These are phyloP conservation scores for Xenentodon cancila DNA, from an alignment of 2,797 vertebrate genomes.

Conservation along the genomic window DNA sequence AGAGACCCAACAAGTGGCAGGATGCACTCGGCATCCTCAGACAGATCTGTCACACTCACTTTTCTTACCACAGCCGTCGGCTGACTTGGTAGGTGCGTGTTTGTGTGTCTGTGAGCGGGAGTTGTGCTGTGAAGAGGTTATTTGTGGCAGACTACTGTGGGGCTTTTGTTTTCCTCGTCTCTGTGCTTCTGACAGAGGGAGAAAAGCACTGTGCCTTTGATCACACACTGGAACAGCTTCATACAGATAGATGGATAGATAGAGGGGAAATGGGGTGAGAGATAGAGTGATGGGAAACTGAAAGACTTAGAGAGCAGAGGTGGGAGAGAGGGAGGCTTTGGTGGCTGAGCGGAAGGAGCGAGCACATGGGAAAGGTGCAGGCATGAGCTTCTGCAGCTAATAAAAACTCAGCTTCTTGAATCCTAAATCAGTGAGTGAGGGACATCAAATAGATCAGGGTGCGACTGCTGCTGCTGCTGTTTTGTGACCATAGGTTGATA, in stretches of 20 bases:
- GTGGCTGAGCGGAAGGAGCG: constrained; percentile 32
- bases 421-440: constrained; percentile 14
- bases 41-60: constrained; percentile 50
- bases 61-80: constrained; percentile 49
- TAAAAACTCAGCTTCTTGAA: constrained; percentile 31
- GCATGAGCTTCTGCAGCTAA: constrained; percentile 18
- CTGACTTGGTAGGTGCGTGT: constrained; percentile 36
- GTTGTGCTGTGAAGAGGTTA: constrained; percentile 67
- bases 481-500: background rate
- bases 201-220: constrained; percentile 76
- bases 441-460: constrained; percentile 4
- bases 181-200: constrained; percentile 70
- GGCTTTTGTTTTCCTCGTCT: constrained; percentile 73
- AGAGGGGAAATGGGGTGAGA: constrained; percentile 49
- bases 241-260: constrained; percentile 62
- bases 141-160: constrained; percentile 78
- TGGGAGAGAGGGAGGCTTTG: constrained; percentile 36
- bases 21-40: constrained; percentile 44
- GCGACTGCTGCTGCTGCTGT: constrained; percentile 1
- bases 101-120: constrained; percentile 47
- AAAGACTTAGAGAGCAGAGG: constrained; percentile 58
- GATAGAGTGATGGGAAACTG: constrained; percentile 57
- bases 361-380: constrained; percentile 12
- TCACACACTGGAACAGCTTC: constrained; percentile 71
- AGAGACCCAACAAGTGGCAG: constrained; percentile 70